phyloP scores from a whole-genome alignment of 2,888 invertebrate species.

The Pheosia gnoma region DNA sequence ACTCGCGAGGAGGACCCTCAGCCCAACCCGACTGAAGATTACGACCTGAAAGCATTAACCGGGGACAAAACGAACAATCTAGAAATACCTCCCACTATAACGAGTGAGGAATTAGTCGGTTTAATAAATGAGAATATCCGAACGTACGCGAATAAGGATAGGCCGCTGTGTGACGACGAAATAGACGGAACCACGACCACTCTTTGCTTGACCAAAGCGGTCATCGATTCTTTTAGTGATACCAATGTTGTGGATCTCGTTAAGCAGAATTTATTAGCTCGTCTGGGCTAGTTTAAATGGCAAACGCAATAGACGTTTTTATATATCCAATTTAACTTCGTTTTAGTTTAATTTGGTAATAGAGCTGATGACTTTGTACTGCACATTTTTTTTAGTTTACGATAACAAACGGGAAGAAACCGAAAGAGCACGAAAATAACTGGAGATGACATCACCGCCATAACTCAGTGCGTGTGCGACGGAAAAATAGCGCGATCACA shows the following conservation, averaged over 20 bases:
- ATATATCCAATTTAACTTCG: no score
- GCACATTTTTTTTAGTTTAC: no score
- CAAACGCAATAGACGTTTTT: neutral
- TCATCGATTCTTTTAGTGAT: slow-evolving; percentile 87
- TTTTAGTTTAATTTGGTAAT: no score
- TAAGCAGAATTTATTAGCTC: slow-evolving; percentile 76
- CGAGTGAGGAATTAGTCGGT: slow-evolving; percentile 57
- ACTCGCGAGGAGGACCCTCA: slow-evolving; percentile 59
- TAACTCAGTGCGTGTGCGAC: no score
- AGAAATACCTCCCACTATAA: slow-evolving; percentile 52
- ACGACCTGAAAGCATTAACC: slow-evolving; percentile 59
- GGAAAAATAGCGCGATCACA: no score
- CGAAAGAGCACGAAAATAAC: no score
- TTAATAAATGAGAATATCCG: slow-evolving; percentile 65
- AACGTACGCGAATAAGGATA: slow-evolving; percentile 50
- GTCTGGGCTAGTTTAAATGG: slow-evolving; percentile 47
- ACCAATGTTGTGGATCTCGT: slow-evolving; percentile 83
- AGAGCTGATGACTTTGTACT: no score
- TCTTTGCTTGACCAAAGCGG: slow-evolving; percentile 69
- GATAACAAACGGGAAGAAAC: no score
- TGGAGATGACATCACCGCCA: no score
- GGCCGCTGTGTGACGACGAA: slow-evolving; percentile 58
- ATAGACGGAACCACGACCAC: slow-evolving; percentile 63
- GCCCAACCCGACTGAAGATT: slow-evolving; percentile 39
- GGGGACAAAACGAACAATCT: slow-evolving; percentile 60